A percentile compares a stretch with the other conserved stretches of the same genome.
phyloP scores from a whole-genome alignment of 2,113 vertebrate genomes.

The Meles meles region DNA sequence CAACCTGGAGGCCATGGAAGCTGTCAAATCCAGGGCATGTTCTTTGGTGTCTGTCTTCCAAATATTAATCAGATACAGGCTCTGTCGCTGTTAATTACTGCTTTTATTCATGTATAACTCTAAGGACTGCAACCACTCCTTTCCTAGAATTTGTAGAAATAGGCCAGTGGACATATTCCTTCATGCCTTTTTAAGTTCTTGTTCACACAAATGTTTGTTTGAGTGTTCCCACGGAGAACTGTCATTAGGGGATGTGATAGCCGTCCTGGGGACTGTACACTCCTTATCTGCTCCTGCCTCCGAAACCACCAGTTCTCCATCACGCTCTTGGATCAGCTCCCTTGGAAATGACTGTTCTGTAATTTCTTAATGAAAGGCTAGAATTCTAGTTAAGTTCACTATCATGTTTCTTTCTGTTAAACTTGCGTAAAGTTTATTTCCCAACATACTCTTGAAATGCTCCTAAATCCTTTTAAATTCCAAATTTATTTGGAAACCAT shows the following conservation, averaged over 20 bases:
- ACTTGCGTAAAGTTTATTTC: neutral
- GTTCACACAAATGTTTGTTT: neutral
- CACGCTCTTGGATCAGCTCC: neutral
- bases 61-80: neutral
- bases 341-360: neutral
- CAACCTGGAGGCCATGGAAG: neutral
- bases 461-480: neutral
- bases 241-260: neutral
- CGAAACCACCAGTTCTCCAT: neutral
- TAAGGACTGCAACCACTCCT: neutral
- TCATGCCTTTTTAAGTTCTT: neutral
- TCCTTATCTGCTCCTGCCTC: neutral
- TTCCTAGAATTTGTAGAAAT: neutral
- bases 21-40: neutral
- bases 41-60: neutral
- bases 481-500: neutral
- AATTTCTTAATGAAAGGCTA: neutral
- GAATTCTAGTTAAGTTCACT: neutral
- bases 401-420: neutral
- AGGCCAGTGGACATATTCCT: neutral
- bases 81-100: neutral
- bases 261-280: rapidly evolving
- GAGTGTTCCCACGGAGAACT: neutral
- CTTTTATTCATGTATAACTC: neutral
- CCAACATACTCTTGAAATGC: neutral